Evolutionary conservation across 2,113 vertebrate species (phyloP).

Genomic region (Nothobranchius kuhntae): DNA sequence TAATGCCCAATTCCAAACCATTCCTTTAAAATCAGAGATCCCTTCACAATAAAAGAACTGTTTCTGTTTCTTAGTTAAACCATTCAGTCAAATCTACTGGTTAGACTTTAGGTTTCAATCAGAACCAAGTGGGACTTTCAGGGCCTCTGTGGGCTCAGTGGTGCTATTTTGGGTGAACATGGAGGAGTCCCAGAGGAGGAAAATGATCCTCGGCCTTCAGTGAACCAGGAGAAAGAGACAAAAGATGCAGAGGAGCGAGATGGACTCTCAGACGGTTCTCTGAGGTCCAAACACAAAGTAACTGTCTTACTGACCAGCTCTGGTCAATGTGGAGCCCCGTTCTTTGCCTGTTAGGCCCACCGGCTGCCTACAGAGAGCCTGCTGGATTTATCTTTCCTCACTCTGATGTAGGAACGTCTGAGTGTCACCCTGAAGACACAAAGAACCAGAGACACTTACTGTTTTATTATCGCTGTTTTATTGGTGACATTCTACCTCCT

Average conservation of each 20-base stretch:
- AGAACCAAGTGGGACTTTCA: constrained; percentile 77
- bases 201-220: constrained; percentile 79
- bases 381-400: constrained; percentile 84
- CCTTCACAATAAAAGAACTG: no score
- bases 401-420: constrained; percentile 81
- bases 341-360: constrained; percentile 54
- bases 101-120: no score
- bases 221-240: constrained; percentile 92
- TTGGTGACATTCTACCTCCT: no score
- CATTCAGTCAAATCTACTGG: no score
- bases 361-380: constrained; percentile 85
- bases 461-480: no score
- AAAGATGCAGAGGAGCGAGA: constrained; percentile 85
- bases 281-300: constrained; percentile 37
- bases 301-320: no score
- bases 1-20: no score
- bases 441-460: background rate
- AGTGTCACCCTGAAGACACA: constrained; percentile 81
- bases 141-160: constrained; percentile 74
- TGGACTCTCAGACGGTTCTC: constrained; percentile 83
- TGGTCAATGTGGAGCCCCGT: background rate
- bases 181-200: constrained; percentile 79
- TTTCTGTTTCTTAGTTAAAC: no score
- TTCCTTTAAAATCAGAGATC: no score
- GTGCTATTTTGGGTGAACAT: constrained; percentile 78